Evolutionary conservation across 2,113 vertebrate species (phyloP).

Genomic region (Pungitius pungitius): DNA sequence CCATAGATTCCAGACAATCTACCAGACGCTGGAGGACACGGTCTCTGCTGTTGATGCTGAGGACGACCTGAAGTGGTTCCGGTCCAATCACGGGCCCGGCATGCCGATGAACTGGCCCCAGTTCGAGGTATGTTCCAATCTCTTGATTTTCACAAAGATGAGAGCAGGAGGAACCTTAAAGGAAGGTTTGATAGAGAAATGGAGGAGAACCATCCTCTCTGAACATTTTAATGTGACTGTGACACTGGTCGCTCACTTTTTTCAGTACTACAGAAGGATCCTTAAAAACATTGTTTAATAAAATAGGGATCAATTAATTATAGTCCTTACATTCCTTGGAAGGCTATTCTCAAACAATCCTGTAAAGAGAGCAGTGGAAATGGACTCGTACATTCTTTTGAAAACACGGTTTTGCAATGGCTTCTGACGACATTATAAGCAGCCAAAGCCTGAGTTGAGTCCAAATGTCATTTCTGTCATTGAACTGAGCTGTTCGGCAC

Average conservation of each 20-base stretch:
- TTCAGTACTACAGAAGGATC: neutral
- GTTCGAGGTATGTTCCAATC: conserved; percentile 88
- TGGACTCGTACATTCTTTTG: neutral
- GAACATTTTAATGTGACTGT: neutral
- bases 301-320: conserved; percentile 6
- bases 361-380: neutral
- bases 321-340: neutral
- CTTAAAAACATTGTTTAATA: conserved; percentile 12
- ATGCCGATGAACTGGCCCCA: conserved; percentile 99
- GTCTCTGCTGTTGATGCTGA: conserved; percentile 87
- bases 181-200: neutral
- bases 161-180: neutral
- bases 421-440: neutral
- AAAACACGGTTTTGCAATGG: neutral
- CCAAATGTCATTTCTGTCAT: conserved; percentile 19
- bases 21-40: conserved; percentile 90
- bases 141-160: neutral
- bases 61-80: conserved; percentile 95
- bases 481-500: conserved; percentile 20
- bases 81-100: conserved; percentile 90
- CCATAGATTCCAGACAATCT: conserved; percentile 88
- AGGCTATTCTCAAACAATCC: neutral
- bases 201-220: neutral
- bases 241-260: neutral
- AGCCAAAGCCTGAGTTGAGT: conserved; percentile 7